Evolutionary conservation across 2,113 vertebrate species (phyloP).

Genomic region (Erythrocercus mccallii): DNA sequence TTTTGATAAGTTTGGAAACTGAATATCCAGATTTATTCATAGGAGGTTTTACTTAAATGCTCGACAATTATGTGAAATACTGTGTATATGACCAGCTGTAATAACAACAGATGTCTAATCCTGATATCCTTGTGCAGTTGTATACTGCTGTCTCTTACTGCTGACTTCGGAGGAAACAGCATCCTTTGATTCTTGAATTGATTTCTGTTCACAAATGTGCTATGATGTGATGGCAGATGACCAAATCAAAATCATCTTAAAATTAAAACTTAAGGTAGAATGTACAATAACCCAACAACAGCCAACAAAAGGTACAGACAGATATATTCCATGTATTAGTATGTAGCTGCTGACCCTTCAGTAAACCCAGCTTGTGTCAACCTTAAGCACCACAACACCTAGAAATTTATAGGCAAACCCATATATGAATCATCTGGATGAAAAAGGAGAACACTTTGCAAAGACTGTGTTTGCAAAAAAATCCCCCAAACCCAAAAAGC

Average conservation of each 20-base stretch:
- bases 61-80: background rate
- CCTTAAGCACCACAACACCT: background rate
- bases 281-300: background rate
- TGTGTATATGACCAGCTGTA: background rate
- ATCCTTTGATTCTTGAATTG: background rate
- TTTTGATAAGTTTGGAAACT: background rate
- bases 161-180: background rate
- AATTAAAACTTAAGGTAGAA: background rate
- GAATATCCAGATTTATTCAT: background rate
- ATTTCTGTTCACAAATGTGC: background rate
- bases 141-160: background rate
- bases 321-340: background rate
- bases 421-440: background rate
- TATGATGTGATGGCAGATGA: background rate
- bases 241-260: background rate
- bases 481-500: background rate
- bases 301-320: background rate
- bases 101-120: background rate
- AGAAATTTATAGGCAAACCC: background rate
- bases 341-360: background rate
- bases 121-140: background rate
- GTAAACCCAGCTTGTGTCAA: background rate
- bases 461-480: background rate
- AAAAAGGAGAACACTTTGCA: background rate
- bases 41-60: background rate